Percentiles rank a stretch among this genome's conserved stretches.
Evolutionary conservation across 2,888 invertebrate species (phyloP).

Genomic region (Drosophila paranaensis): DNA sequence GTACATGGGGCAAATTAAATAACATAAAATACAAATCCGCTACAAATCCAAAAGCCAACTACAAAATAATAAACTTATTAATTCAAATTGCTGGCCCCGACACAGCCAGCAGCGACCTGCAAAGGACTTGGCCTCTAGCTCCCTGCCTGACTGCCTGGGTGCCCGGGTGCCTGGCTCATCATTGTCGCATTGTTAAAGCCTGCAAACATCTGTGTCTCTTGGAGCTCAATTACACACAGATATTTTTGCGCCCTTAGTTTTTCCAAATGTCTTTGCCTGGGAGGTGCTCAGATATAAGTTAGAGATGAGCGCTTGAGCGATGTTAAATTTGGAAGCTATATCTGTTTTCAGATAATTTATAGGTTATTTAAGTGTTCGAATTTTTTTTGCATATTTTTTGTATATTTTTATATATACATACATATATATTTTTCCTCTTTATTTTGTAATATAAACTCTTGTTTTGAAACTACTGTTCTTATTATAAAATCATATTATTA

Average conservation of each 20-base stretch:
- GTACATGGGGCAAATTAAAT: constrained; percentile 59
- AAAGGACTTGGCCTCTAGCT: constrained; percentile 13
- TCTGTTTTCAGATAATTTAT: neutral
- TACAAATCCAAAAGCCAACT: constrained; percentile 53
- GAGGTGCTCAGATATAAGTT: neutral
- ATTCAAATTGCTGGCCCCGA: constrained; percentile 58
- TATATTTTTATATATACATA: no score
- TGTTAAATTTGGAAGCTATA: neutral
- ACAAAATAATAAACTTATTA: constrained; percentile 74
- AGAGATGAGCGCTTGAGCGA: constrained; percentile 20
- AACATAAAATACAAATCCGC: constrained; percentile 73
- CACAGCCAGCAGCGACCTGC: constrained; percentile 44
- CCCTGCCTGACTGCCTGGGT: neutral
- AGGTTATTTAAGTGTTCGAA: no score
- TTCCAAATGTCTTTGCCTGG: neutral
- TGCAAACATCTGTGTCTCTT: constrained; percentile 59
- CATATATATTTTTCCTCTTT: no score
- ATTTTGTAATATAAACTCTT: no score
- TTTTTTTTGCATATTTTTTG: neutral
- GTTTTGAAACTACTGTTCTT: no score
- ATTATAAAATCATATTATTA: no score
- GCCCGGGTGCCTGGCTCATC: constrained; percentile 49
- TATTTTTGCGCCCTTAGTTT: constrained; percentile 25
- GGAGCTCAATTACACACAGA: constrained; percentile 60
- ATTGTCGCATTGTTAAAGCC: constrained; percentile 69